phyloP scores from a whole-genome alignment of 2,113 vertebrate species.

The Sceloporus undulatus region DNA sequence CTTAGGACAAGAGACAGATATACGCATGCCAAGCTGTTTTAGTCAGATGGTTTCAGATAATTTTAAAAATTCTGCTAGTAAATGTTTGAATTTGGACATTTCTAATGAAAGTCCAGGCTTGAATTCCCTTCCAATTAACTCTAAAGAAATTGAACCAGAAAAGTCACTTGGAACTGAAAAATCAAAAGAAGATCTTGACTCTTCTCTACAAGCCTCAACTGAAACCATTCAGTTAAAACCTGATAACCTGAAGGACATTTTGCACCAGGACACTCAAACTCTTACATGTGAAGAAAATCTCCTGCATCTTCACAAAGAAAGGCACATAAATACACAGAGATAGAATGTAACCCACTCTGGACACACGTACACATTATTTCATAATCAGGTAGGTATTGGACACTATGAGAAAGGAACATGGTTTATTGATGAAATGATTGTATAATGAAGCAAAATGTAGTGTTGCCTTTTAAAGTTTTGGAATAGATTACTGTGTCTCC shows the following conservation, averaged over 20 bases:
- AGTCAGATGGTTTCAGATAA: conserved; percentile 68
- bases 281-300: conserved; percentile 79
- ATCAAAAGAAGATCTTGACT: conserved; percentile 47
- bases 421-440: background rate
- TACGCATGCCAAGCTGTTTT: conserved; percentile 53
- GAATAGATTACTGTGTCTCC: background rate
- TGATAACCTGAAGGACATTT: conserved; percentile 56
- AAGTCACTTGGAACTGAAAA: conserved; percentile 48
- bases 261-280: conserved; percentile 71
- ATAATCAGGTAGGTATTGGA: conserved; percentile 78
- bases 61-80: conserved; percentile 59
- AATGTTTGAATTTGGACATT: conserved; percentile 69
- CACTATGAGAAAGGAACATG: conserved; percentile 40
- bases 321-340: conserved; percentile 81
- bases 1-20: conserved; percentile 36
- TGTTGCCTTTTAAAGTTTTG: conserved; percentile 22
- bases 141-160: conserved; percentile 49
- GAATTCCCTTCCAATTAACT: conserved; percentile 44
- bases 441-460: conserved; percentile 36
- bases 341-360: conserved; percentile 76
- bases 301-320: conserved; percentile 74
- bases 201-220: conserved; percentile 57
- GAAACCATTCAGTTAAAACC: conserved; percentile 53
- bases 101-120: conserved; percentile 73
- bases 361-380: conserved; percentile 71